Base-by-base conservation (phyloP, 2,797 vertebrate species). In the Mus spretus region DNA sequence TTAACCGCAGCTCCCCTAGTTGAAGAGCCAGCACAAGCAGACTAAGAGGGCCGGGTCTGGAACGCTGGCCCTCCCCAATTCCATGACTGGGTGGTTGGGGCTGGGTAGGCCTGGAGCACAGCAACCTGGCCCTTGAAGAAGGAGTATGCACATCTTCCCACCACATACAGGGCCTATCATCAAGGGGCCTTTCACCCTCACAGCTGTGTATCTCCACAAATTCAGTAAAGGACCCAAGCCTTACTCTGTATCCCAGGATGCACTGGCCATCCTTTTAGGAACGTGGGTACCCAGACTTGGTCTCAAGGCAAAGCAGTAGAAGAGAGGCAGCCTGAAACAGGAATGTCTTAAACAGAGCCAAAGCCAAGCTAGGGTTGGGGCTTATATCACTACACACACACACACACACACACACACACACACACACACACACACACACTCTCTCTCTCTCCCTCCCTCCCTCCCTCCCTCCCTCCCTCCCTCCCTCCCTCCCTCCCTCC, bases 1-100 rank as follows among this genome's bases (percentile, higher is more conserved):
- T 97, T 96, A 97, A 96, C 75, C 74, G 98, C 97, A 93, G 89
- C 86, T 91, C 94, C 90, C 94, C 96, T 91, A 85, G 85, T 94
- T 89, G 86, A 80, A 95, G 72, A 89, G 14, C 47, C n/a, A 34
- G 53, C 89, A 82, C 20, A 24, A 96, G 90, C 94, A 89, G 57
- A 10, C 83, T 50, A 47, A 84, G 70, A n/a, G 8, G 91, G 47
- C 82, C 50, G 3, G 72, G 6, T 34, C 44, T 40, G 74, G 85
- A 93, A 74, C 70, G 90, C 89, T 59, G 57, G 94, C 67, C 94
- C 90, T 0, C 84, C 55, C 88, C 14, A 15, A 37, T 28, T 37
- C 47, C 44, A n/a, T 22, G 2, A 20, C 17, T 26, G 53, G 13
- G 0, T 4, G 44, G 20, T 9, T 37, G 14, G 9, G 44, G 34